Conservation (phyloP, 1,140 invertebrate genomes). For the Drosophila yakuba region DNA sequence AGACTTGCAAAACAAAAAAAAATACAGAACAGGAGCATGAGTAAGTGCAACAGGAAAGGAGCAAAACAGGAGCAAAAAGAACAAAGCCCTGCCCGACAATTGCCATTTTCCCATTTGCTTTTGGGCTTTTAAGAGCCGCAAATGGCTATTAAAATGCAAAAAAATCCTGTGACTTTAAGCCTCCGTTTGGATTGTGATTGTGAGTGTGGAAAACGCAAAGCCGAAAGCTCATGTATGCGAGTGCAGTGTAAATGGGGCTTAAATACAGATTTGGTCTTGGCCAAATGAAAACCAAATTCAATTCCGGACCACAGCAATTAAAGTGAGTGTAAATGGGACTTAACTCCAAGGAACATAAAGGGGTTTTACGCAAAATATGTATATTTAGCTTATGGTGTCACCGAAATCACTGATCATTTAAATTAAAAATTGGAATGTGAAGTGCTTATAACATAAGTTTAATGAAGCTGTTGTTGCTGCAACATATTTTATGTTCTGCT, state of each 20-base stretch:
- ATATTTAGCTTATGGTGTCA: too few species aligned
- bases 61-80: neutral
- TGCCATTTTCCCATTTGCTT: conserved; percentile 54
- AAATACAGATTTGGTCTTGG: conserved; percentile 32
- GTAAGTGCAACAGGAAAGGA: conserved; percentile 8
- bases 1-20: conserved; percentile 15
- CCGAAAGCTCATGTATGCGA: conserved; percentile 35
- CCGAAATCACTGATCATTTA: neutral
- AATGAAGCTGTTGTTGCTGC: too few species aligned
- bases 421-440: too few species aligned
- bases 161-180: conserved; percentile 38
- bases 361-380: too few species aligned
- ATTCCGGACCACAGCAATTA: conserved; percentile 27
- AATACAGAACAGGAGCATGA: conserved; percentile 5
- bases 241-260: conserved; percentile 35
- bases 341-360: conserved; percentile 6
- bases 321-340: conserved; percentile 29
- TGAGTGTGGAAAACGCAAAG: conserved; percentile 15
- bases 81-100: conserved; percentile 29
- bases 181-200: conserved; percentile 15
- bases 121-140: conserved; percentile 53
- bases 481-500: neutral
- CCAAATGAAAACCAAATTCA: conserved; percentile 38
- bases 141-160: conserved; percentile 54
- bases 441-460: too few species aligned